Percentiles rank a stretch among this genome's conserved stretches.
These are phyloP conservation scores for Drosophila chauvacae DNA, from an alignment of 1,140 invertebrate species.

Conservation along the genomic window DNA sequence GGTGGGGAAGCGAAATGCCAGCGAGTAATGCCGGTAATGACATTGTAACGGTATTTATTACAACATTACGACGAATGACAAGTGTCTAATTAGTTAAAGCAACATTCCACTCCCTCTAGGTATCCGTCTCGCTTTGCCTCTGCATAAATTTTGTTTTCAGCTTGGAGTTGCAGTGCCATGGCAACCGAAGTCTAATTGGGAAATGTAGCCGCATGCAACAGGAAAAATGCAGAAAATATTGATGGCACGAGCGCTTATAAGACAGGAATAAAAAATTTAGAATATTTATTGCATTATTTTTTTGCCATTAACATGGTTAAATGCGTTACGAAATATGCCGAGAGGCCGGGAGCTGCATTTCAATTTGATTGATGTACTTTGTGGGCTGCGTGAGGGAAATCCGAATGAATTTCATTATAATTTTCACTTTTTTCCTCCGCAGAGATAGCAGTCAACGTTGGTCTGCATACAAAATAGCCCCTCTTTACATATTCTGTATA, in stretches of 20 bases:
- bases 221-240: slow-evolving; percentile 16
- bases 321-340: slow-evolving; percentile 57
- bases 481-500: neutral
- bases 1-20: slow-evolving; percentile 48
- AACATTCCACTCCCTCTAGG: slow-evolving; percentile 47
- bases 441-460: slow-evolving; percentile 33
- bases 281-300: slow-evolving; percentile 32
- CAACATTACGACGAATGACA: slow-evolving; percentile 78
- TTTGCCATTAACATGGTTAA: slow-evolving; percentile 44
- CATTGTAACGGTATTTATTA: slow-evolving; percentile 83
- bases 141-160: slow-evolving; percentile 42
- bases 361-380: slow-evolving; percentile 74
- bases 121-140: slow-evolving; percentile 4
- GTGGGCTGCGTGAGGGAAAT: slow-evolving; percentile 64
- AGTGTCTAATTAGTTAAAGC: slow-evolving; percentile 77
- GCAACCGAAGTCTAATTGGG: slow-evolving; percentile 22
- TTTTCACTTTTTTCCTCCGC: slow-evolving; percentile 40
- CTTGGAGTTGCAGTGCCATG: slow-evolving; percentile 6
- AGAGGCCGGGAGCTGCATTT: slow-evolving; percentile 54
- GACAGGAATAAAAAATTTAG: neutral
- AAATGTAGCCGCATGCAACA: neutral
- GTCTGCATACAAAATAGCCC: slow-evolving; percentile 62
- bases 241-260: slow-evolving; percentile 12
- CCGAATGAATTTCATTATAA: slow-evolving; percentile 72
- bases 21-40: slow-evolving; percentile 78